Percentiles rank a stretch among this genome's conserved stretches.
These are phyloP conservation scores for Xerus inauris DNA, from an alignment of 2,113 vertebrate species.

Conservation along the genomic window DNA sequence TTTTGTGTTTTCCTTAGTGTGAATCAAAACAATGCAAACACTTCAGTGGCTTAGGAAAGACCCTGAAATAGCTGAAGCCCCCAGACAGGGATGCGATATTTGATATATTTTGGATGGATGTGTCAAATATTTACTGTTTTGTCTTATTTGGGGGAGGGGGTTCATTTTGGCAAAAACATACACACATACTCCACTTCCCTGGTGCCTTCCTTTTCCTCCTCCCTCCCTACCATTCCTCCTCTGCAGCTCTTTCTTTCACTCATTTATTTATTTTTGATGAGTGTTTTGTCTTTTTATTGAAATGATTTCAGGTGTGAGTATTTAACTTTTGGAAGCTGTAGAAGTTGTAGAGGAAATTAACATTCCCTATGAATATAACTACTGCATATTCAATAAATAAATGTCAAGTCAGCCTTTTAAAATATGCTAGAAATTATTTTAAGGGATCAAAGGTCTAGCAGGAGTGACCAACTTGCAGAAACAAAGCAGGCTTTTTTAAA, in stretches of 20 bases:
- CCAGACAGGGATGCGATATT: not conserved
- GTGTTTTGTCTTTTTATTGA: not conserved
- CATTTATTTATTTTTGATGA: no score
- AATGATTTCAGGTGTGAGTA: not conserved
- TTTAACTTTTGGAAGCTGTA: not conserved
- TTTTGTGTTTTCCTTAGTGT: not conserved
- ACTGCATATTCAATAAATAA: conserved; percentile 1
- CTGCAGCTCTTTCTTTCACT: no score
- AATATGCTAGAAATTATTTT: not conserved
- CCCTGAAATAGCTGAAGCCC: not conserved
- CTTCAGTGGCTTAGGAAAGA: not conserved
- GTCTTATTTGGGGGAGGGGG: not conserved
- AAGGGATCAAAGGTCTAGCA: not conserved
- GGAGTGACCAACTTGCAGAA: not conserved
- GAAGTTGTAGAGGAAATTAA: not conserved
- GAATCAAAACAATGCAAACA: not conserved
- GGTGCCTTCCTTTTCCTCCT: no score
- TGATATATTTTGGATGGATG: not conserved
- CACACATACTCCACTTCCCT: no score
- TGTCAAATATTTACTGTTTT: not conserved
- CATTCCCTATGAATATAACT: not conserved
- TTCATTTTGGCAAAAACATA: no score
- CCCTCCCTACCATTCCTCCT: no score
- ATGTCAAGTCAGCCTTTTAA: not conserved
- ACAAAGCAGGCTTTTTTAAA: not conserved